Evolutionary conservation across 1,140 invertebrate species (phyloP).

Genomic region (Sarcophaga peregrina): DNA sequence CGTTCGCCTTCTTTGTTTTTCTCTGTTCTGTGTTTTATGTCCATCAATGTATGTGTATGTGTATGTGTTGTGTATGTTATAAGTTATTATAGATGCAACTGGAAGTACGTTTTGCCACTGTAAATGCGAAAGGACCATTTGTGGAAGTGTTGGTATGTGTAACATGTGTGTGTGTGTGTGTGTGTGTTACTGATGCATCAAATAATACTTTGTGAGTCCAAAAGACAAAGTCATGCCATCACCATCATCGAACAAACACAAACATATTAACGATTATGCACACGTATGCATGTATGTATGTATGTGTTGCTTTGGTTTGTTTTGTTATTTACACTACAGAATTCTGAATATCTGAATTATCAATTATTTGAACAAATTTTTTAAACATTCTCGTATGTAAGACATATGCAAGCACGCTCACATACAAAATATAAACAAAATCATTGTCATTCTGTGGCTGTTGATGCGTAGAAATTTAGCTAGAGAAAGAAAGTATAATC

Average conservation of each 20-base stretch:
- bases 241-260: not conserved
- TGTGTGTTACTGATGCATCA: not conserved
- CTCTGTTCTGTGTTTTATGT: too few species aligned
- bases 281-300: not conserved
- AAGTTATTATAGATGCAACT: not conserved
- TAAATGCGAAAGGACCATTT: not conserved
- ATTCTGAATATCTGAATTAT: too few species aligned
- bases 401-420: too few species aligned
- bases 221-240: not conserved
- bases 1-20: too few species aligned
- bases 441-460: too few species aligned
- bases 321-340: too few species aligned
- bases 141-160: not conserved
- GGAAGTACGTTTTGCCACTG: not conserved
- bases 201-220: constrained; percentile 10
- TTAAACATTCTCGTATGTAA: too few species aligned
- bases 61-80: not conserved
- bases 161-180: not conserved
- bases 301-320: not conserved
- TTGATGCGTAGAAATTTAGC: too few species aligned
- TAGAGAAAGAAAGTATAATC: too few species aligned
- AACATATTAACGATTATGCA: too few species aligned
- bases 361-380: too few species aligned
- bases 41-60: not conserved
- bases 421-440: too few species aligned